Percentiles rank a stretch among this genome's conserved stretches.
These are phyloP conservation scores for Gambusia holbrooki DNA, from an alignment of 2,113 vertebrate species.

Conservation along the genomic window DNA sequence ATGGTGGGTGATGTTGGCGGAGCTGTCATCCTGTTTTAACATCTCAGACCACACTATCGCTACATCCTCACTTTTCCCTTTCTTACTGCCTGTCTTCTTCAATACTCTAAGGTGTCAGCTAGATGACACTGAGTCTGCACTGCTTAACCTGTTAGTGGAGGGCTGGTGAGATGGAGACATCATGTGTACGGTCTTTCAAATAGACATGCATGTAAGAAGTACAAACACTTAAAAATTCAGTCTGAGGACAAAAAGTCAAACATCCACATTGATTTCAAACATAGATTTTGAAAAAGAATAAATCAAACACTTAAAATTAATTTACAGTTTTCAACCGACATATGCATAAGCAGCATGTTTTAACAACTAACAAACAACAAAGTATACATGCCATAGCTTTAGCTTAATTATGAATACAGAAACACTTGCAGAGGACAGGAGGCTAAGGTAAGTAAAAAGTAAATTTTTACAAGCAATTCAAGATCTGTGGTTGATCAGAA, in stretches of 20 bases:
- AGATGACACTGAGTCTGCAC: constrained; percentile 32
- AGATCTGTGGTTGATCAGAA: no score
- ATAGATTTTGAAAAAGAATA: no score
- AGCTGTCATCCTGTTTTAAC: constrained; percentile 44
- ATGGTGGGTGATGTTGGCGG: constrained; percentile 39
- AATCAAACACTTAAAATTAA: no score
- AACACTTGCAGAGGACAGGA: no score
- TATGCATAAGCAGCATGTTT: no score
- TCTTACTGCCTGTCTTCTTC: constrained; percentile 15
- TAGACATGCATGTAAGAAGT: background rate
- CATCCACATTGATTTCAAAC: background rate
- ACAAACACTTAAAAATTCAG: constrained; percentile 4
- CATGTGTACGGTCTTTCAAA: constrained; percentile 2
- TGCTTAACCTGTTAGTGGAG: constrained; percentile 8
- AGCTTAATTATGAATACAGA: no score
- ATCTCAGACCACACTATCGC: constrained; percentile 31
- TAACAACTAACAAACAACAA: no score
- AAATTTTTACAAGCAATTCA: no score
- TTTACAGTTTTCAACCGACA: no score
- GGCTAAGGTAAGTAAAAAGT: no score
- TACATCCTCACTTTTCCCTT: constrained; percentile 25
- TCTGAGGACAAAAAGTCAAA: background rate
- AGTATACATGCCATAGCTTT: no score
- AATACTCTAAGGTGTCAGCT: constrained; percentile 43
- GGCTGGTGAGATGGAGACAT: background rate